Base-by-base conservation (phyloP, 2,888 invertebrate species). In the Lycocerus yunnanus region DNA sequence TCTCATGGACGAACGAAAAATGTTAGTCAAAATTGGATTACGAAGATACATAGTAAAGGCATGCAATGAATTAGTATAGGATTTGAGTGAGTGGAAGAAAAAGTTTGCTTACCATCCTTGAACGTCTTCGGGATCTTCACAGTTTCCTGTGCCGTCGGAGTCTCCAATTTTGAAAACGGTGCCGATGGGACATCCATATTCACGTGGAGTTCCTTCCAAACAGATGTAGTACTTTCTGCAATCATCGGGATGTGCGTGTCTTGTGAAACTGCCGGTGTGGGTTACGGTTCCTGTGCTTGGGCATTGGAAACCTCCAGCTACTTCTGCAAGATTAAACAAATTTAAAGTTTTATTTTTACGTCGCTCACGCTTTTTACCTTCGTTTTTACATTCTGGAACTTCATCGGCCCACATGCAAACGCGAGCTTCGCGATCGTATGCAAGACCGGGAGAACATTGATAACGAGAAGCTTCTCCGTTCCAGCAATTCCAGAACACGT, bases 371-470 rank as follows among this genome's bases (percentile, higher is more conserved):
- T 72, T 73, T 76, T 75, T 89, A 96, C 96, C 96, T 88, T 96
- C 95, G 85, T 92, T 92, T 88, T 90, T 95, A 90, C 97, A 97
- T 88, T 97, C 94, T 69, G 96, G 94, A 75, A 97, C 95, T 89
- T 96, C 95, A 89, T 98, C 96, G 82, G 97, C 95, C 98, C 98
- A 96, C 95, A 97, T 96, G 89, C 97, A 97, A 73, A 97, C 95
- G 81, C 97, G 93, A 69, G 96, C 93, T 88, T 97, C 96, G 81
- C 96, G 92, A 90, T 98, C 95, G 90, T 97, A 97, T 80, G 97
- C 97, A 68, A 97, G 91, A 81, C 97, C 97, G 82, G 97, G 97
- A 81, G 97, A 96, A 90, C 97, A 97, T 88, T 97, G 96, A 88
- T 97, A 97, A 84, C 95, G 92, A 85, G 96, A 96, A 5, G 97